phyloP scores from a whole-genome alignment of 2,888 invertebrate species.

The Malachius bipustulatus region DNA sequence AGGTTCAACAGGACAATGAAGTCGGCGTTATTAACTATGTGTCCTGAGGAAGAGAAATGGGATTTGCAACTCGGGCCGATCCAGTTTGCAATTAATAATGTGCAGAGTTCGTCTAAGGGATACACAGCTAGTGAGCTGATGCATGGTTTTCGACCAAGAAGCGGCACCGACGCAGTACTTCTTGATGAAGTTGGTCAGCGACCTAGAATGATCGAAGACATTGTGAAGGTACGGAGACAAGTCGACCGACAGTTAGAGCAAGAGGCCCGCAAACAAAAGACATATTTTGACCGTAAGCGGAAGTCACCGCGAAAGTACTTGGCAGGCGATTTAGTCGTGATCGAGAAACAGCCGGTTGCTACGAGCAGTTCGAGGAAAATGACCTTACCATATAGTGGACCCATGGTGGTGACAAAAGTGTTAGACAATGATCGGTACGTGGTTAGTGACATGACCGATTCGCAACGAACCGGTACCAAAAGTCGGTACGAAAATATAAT shows the following conservation, averaged over 20 bases:
- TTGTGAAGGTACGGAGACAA: neutral
- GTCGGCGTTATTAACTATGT: neutral
- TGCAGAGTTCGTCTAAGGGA: neutral
- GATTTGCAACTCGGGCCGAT: neutral
- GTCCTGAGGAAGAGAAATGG: slow-evolving; percentile 1
- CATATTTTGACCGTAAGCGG: neutral
- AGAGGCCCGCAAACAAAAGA: slow-evolving; percentile 1
- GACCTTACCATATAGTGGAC: too few relatives aligned
- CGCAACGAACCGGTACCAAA: too few relatives aligned
- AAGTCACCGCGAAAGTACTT: too few relatives aligned
- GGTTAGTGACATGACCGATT: too few relatives aligned
- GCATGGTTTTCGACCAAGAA: slow-evolving; percentile 3
- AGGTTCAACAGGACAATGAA: too few relatives aligned
- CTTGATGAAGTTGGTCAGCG: neutral
- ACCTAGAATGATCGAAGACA: slow-evolving; percentile 1
- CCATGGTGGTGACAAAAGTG: too few relatives aligned
- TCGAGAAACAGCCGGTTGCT: too few relatives aligned
- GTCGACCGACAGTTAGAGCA: neutral
- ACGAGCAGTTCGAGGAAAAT: too few relatives aligned
- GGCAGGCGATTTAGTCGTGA: slow-evolving; percentile 2
- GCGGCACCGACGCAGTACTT: neutral
- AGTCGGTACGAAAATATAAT: neutral
- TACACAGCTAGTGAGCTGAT: slow-evolving; percentile 1
- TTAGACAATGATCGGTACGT: too few relatives aligned
- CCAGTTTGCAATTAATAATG: slow-evolving; percentile 2